Percentiles rank a stretch among this genome's conserved stretches.
Conservation (phyloP, 2,888 invertebrate genomes). For the Dynastes hyllus region DNA sequence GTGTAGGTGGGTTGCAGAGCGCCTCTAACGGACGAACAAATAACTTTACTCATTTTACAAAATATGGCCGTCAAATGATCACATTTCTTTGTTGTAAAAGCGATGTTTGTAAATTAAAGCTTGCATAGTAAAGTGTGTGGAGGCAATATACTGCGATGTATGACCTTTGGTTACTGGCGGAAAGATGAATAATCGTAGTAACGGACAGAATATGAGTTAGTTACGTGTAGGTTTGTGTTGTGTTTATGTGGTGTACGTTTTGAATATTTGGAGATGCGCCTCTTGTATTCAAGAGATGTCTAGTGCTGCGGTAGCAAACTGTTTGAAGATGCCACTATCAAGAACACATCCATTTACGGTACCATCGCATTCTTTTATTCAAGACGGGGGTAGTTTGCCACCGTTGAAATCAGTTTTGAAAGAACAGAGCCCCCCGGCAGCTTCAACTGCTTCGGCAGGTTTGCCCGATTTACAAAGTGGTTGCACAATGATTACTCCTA, state of each 20-base stretch:
- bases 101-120: constrained; percentile 65
- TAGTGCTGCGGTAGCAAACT: constrained; percentile 69
- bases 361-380: constrained; percentile 69
- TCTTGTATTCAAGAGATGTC: constrained; percentile 67
- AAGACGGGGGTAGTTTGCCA: constrained; percentile 71
- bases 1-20: constrained; percentile 41
- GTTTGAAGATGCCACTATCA: constrained; percentile 72
- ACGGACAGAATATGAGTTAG: constrained; percentile 40
- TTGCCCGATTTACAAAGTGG: constrained; percentile 61
- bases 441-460: constrained; percentile 64
- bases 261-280: constrained; percentile 58
- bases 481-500: constrained; percentile 61
- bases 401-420: constrained; percentile 71
- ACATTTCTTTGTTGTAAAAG: constrained; percentile 70
- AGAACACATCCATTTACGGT: constrained; percentile 72
- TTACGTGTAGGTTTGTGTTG: constrained; percentile 39
- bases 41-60: constrained; percentile 53
- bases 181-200: constrained; percentile 49
- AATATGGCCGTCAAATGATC: constrained; percentile 71
- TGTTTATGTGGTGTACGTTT: constrained; percentile 49
- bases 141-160: constrained; percentile 50
- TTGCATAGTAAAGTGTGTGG: constrained; percentile 53
- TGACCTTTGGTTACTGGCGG: constrained; percentile 42
- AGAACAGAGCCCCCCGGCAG: constrained; percentile 71
- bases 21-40: constrained; percentile 29